phyloP scores from a whole-genome alignment of 2,797 vertebrate genomes.

The Neosilurus mollespiculum region DNA sequence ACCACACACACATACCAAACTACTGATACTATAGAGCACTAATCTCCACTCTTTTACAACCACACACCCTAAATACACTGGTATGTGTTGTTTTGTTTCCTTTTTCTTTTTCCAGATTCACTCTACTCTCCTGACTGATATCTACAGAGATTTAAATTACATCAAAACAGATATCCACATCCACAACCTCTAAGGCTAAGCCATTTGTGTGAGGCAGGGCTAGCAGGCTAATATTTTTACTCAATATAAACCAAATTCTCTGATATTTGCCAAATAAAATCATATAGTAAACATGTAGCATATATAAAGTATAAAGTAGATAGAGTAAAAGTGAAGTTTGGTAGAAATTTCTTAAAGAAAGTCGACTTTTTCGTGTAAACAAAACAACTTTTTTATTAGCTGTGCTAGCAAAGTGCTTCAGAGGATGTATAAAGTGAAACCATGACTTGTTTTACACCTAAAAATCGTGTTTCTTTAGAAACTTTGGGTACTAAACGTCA shows the following conservation, averaged over 20 bases:
- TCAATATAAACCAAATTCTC: background rate
- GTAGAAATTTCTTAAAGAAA: background rate
- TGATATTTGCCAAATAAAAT: background rate
- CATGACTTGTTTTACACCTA: background rate
- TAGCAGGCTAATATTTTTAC: background rate
- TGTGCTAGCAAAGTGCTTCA: background rate
- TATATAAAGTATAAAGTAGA: no score
- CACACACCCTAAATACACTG: slow-evolving; percentile 27
- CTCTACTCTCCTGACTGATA: background rate
- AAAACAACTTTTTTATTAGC: background rate
- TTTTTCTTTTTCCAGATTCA: background rate
- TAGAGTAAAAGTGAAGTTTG: background rate
- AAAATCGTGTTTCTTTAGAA: background rate
- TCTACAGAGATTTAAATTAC: background rate
- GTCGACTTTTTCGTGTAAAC: background rate
- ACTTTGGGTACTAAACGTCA: background rate
- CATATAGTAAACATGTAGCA: no score
- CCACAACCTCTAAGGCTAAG: background rate
- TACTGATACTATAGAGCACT: slow-evolving; percentile 60
- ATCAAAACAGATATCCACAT: no score
- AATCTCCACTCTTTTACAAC: slow-evolving; percentile 44
- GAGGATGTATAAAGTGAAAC: background rate
- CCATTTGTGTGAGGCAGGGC: background rate
- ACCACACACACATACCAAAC: slow-evolving; percentile 69
- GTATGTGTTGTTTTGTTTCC: background rate